Evolutionary conservation across 2,113 vertebrate genomes (phyloP).

Genomic region (Pelmatolapia mariae): DNA sequence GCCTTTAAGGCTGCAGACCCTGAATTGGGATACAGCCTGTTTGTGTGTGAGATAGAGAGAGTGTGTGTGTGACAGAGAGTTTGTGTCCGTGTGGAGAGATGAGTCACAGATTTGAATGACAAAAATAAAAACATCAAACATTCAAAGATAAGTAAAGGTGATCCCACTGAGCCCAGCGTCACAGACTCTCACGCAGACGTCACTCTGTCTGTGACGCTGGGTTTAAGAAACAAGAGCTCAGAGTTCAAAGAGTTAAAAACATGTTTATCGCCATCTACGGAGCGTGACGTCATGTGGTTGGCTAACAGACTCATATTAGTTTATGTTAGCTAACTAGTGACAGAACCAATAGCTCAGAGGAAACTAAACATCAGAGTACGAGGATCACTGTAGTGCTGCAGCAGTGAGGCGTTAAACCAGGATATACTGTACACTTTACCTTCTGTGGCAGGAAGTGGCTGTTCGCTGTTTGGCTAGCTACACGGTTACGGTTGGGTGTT

Average conservation of each 20-base stretch:
- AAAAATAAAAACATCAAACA: background rate
- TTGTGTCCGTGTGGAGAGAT: too few species aligned
- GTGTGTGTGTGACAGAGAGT: too few species aligned
- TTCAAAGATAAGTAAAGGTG: background rate
- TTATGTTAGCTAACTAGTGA: background rate
- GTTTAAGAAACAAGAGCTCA: background rate
- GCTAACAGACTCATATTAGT: background rate
- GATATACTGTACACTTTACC: background rate
- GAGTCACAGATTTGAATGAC: too few species aligned
- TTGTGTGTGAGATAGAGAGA: too few species aligned
- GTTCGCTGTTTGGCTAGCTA: background rate
- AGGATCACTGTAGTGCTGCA: background rate
- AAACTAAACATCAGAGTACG: background rate
- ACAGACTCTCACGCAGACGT: background rate
- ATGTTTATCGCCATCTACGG: background rate
- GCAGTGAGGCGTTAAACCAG: background rate
- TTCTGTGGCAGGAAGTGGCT: background rate
- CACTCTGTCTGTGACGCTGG: background rate
- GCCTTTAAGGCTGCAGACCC: too few species aligned
- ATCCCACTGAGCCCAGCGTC: background rate
- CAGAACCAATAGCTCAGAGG: background rate
- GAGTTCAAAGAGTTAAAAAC: background rate
- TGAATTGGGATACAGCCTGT: too few species aligned
- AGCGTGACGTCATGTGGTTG: background rate
- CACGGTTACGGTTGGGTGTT: background rate